Evolutionary conservation across 1,140 invertebrate species (phyloP).

Genomic region (Aleiodes sp.): DNA sequence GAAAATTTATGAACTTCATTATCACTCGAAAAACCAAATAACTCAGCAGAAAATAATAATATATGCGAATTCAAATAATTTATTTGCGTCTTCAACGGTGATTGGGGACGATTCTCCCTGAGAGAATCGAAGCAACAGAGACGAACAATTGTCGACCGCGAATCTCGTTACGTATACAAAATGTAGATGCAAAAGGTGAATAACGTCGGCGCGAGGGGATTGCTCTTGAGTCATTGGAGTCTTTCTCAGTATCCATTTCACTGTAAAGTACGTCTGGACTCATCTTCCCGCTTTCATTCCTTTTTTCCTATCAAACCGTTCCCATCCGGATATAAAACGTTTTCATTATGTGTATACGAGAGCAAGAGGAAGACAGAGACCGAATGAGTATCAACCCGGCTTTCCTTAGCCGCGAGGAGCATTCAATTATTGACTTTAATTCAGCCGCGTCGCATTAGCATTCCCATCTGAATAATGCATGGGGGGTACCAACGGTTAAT

Average conservation of each 20-base stretch:
- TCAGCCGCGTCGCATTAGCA: constrained; percentile 52
- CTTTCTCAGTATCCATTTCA: not conserved
- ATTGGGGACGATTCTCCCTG: not conserved
- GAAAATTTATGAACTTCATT: no score
- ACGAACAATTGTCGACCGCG: not conserved
- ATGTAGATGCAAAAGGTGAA: constrained; percentile 8
- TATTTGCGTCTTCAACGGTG: not conserved
- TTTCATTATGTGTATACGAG: constrained; percentile 2
- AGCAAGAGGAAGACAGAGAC: no score
- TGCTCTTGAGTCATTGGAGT: not conserved
- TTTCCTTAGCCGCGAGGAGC: constrained; percentile 39
- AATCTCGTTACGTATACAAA: constrained; percentile 12
- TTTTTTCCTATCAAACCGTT: not conserved
- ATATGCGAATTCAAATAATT: not conserved
- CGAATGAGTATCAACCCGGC: constrained; percentile 29
- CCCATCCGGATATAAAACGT: constrained; percentile 6
- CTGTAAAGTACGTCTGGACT: not conserved
- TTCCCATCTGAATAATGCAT: constrained; percentile 57
- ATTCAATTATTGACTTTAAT: constrained; percentile 60
- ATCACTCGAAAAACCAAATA: no score
- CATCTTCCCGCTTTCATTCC: constrained; percentile 2
- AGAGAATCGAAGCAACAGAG: not conserved
- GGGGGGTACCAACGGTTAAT: constrained; percentile 54
- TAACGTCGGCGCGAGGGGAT: not conserved
- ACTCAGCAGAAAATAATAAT: not conserved